Evolutionary conservation across 2,888 invertebrate species (phyloP), one percentile per base, ranked within the genome.

Genomic region (Ischnura elegans): DNA sequence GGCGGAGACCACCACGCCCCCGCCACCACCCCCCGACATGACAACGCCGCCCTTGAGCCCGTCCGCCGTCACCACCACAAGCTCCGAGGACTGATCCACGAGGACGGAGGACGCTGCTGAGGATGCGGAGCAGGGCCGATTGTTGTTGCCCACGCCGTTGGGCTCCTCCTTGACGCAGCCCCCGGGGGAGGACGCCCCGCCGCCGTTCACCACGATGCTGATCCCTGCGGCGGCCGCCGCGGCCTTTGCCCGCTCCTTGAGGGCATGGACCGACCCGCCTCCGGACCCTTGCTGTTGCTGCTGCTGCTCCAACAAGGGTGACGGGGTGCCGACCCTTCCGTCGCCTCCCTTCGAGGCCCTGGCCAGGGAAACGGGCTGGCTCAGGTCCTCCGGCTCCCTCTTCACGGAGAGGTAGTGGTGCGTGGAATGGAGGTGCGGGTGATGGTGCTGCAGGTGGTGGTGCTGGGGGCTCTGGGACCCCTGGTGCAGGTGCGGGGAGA

Each of bases 321-420:
- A 90, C 19, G 90, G 90, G 43, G 90, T 90, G 42, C 90, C 61
- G 55, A 61, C 90, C 76, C 76, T 8, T 6, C 61, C 43, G 46
- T 86, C 86, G 43, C 86, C 85, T 3, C 85, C 86, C 46, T 86
- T 86, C 4, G 45, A 43, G 61, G 55, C 90, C 43, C 90, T 61
- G 25, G 86, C 46, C 36, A 86, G 93, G 46, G 93, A 61, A 25
- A 93, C 45, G n/a, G 93, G 96, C 95, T 96, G 96, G 96, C 98
- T 98, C 95, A 98, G 97, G 96, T 98, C 98, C 96, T 98, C 98
- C 95, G 98, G 98, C 96, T 98, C 98, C 96, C 98, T 97, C 96
- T 98, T 98, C 96, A 98, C 97, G 96, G 97, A 61, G 61, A 90
- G 90, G 43, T 90, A 90, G 61, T 90, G 90, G 90, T 90, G 90